Percentiles rank a stretch among this genome's conserved stretches.
These are phyloP conservation scores for Lagorchestes hirsutus DNA, from an alignment of 2,797 vertebrate genomes.

Conservation along the genomic window DNA sequence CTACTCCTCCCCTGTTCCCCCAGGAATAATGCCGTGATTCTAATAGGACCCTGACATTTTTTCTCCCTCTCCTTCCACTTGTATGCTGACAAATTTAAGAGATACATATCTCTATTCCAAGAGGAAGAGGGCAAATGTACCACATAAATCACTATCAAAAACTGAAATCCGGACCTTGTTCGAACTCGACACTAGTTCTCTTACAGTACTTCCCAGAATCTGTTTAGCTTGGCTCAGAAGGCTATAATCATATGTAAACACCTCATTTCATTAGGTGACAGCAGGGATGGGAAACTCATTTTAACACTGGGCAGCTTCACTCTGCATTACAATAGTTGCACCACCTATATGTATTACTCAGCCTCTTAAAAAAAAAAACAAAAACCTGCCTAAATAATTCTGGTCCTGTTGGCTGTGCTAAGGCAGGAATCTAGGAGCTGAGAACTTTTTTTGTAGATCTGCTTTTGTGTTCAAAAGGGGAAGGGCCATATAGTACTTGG, in stretches of 20 bases:
- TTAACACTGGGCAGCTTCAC: constrained; percentile 50
- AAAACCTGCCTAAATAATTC: constrained; percentile 50
- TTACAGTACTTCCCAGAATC: constrained; percentile 19
- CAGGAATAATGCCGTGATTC: neutral
- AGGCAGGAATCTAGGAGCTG: neutral
- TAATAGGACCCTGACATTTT: neutral
- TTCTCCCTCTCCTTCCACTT: neutral
- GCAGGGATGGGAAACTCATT: constrained; percentile 49
- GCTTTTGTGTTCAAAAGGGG: neutral
- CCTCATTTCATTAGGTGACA: constrained; percentile 37
- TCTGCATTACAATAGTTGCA: neutral
- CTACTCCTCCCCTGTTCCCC: neutral
- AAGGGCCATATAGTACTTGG: neutral
- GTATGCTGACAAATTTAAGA: neutral
- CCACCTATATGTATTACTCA: constrained; percentile 47
- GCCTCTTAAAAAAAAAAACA: neutral
- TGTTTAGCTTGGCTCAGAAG: constrained; percentile 6
- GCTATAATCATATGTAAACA: constrained; percentile 23
- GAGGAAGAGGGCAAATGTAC: neutral
- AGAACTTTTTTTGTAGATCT: constrained; percentile 35
- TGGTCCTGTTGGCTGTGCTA: neutral
- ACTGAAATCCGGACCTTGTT: neutral
- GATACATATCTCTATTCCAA: neutral
- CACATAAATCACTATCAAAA: neutral
- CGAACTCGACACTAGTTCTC: constrained; percentile 15